Evolutionary conservation across 1,140 invertebrate species (phyloP).

Genomic region (Subanguina moxae): DNA sequence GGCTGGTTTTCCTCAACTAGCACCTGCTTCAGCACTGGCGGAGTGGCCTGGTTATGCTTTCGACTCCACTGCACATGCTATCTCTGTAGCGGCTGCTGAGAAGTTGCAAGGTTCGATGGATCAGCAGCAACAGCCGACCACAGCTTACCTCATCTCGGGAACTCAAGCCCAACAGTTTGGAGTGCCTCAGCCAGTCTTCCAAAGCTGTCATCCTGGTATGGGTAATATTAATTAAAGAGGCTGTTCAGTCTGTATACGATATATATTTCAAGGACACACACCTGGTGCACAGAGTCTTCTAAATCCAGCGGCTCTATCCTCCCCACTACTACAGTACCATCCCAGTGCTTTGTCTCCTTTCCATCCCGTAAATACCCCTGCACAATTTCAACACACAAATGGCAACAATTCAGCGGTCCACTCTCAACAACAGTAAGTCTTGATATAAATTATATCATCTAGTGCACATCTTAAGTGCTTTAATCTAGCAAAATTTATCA

Average conservation of each 20-base stretch:
- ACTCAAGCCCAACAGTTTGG: not conserved
- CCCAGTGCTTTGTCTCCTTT: too few species aligned
- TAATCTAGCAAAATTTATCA: too few species aligned
- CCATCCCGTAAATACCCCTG: too few species aligned
- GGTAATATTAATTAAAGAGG: too few species aligned
- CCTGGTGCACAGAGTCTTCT: not conserved
- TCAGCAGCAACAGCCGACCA: not conserved
- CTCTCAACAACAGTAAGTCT: conserved; percentile 4
- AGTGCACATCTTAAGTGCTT: too few species aligned
- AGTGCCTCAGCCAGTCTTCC: not conserved
- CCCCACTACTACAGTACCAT: too few species aligned
- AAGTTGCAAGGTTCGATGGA: not conserved
- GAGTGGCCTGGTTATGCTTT: conserved; percentile 1
- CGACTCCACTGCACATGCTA: not conserved
- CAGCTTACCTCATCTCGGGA: not conserved
- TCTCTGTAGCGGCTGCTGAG: not conserved
- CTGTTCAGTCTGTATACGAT: too few species aligned
- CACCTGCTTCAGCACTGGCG: not conserved
- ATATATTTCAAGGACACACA: too few species aligned
- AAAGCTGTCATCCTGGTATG: too few species aligned
- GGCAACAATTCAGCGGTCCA: not conserved
- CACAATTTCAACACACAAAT: not conserved
- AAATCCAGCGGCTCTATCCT: too few species aligned
- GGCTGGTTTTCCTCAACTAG: not conserved
- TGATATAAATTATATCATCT: not conserved